Evolutionary conservation across 1,140 invertebrate genomes (phyloP).

Genomic region (Nasonia giraulti): DNA sequence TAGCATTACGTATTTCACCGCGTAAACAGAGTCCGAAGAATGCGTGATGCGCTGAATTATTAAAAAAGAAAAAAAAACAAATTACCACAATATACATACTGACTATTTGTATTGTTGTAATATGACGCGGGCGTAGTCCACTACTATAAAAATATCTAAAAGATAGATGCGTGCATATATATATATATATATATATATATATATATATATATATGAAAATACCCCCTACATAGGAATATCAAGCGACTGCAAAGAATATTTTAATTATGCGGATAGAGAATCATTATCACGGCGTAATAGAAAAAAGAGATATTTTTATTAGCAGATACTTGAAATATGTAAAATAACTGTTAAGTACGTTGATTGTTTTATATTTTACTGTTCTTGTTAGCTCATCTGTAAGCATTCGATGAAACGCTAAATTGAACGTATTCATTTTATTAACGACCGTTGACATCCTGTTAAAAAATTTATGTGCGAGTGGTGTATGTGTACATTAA

Average conservation of each 20-base stretch:
- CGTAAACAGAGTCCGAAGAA: not conserved
- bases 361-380: constrained; percentile 61
- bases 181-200: not conserved
- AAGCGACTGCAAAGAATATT: constrained; percentile 62
- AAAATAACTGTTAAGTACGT: constrained; percentile 52
- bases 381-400: constrained; percentile 23
- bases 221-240: constrained; percentile 36
- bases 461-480: constrained; percentile 42
- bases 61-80: not conserved
- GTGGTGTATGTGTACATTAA: constrained; percentile 41
- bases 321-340: constrained; percentile 48
- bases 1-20: constrained; percentile 14
- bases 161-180: constrained; percentile 36
- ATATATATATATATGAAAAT: constrained; percentile 15
- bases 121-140: constrained; percentile 57
- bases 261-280: constrained; percentile 61
- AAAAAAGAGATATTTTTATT: constrained; percentile 66
- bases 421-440: constrained; percentile 42
- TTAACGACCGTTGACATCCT: not conserved
- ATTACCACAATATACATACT: constrained; percentile 50
- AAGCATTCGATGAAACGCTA: constrained; percentile 22
- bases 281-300: constrained; percentile 52
- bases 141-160: constrained; percentile 29
- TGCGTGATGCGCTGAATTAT: constrained; percentile 2
- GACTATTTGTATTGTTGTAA: constrained; percentile 66